A percentile compares a stretch with the other conserved stretches of the same genome.
phyloP scores from a whole-genome alignment of 2,888 invertebrate genomes.

The Stratiomys singularior region DNA sequence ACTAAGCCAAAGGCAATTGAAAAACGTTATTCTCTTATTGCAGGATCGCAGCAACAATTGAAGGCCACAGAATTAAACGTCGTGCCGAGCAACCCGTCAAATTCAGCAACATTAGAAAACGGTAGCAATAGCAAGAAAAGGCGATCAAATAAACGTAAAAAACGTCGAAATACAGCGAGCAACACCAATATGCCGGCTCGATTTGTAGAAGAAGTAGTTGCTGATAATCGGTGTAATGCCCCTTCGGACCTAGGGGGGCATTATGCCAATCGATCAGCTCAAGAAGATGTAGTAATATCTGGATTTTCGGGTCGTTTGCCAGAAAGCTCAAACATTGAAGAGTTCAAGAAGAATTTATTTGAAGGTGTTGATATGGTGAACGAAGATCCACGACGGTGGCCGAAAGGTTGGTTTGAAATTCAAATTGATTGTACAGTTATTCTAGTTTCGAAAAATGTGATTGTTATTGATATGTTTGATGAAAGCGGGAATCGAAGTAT shows the following conservation, averaged over 20 bases:
- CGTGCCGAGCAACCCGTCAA: background rate
- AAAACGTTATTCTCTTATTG: background rate
- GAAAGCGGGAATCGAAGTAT: too few species aligned
- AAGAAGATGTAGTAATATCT: constrained; percentile 81
- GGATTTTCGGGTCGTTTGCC: constrained; percentile 91
- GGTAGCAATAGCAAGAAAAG: constrained; percentile 48
- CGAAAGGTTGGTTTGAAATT: constrained; percentile 68
- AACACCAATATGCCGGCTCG: constrained; percentile 74
- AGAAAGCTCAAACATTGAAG: constrained; percentile 89
- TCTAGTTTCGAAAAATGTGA: too few species aligned
- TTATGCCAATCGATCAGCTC: constrained; percentile 63
- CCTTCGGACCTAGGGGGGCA: constrained; percentile 62
- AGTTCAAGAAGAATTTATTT: constrained; percentile 91
- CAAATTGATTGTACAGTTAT: constrained; percentile 15
- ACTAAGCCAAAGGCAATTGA: too few species aligned
- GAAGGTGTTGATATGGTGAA: constrained; percentile 93
- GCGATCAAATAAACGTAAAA: constrained; percentile 59
- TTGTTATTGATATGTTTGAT: too few species aligned
- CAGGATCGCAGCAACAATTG: constrained; percentile 7
- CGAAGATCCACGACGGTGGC: constrained; percentile 91
- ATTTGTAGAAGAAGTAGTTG: constrained; percentile 68
- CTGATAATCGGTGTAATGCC: constrained; percentile 59
- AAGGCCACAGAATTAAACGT: constrained; percentile 28
- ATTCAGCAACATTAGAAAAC: constrained; percentile 51
- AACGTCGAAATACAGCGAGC: constrained; percentile 58